phyloP scores from a whole-genome alignment of 2,888 invertebrate genomes.

The Drosophila barbarae region DNA sequence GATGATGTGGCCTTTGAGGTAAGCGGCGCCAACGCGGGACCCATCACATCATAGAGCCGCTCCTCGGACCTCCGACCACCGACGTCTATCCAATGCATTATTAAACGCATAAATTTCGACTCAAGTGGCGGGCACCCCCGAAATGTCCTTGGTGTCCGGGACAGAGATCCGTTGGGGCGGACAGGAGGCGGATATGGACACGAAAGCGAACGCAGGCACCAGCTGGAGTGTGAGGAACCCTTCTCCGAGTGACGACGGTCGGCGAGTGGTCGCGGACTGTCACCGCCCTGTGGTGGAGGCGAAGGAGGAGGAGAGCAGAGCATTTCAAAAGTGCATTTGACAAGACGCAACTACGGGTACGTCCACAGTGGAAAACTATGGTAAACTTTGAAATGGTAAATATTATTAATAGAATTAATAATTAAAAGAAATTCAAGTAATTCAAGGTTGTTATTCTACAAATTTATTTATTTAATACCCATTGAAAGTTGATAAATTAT shows the following conservation, averaged over 20 bases:
- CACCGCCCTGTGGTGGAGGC: slow-evolving; percentile 1
- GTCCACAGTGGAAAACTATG: not conserved
- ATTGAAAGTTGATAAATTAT: not conserved
- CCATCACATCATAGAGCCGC: slow-evolving; percentile 12
- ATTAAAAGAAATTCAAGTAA: not conserved
- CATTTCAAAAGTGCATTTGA: slow-evolving; percentile 38
- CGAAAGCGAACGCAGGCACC: slow-evolving; percentile 3
- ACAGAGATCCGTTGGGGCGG: slow-evolving; percentile 24
- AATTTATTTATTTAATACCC: not conserved
- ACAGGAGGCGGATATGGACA: slow-evolving; percentile 11
- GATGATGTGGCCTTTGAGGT: slow-evolving; percentile 45
- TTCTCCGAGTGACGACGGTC: slow-evolving; percentile 22
- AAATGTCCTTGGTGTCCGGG: slow-evolving; percentile 27
- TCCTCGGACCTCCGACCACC: slow-evolving; percentile 2
- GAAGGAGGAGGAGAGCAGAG: not conserved
- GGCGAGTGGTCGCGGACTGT: slow-evolving; percentile 32
- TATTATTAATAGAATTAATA: too few relatives aligned
- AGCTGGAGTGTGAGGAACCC: slow-evolving; percentile 13
- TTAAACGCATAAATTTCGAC: slow-evolving; percentile 46
- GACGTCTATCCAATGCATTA: slow-evolving; percentile 37
- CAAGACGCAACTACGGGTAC: slow-evolving; percentile 15
- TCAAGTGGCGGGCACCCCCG: slow-evolving; percentile 27
- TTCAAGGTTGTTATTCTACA: not conserved
- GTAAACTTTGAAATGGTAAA: too few relatives aligned
- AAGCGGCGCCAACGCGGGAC: slow-evolving; percentile 32